phyloP scores from a whole-genome alignment of 2,113 vertebrate species.

The Gorsachius goisagi region DNA sequence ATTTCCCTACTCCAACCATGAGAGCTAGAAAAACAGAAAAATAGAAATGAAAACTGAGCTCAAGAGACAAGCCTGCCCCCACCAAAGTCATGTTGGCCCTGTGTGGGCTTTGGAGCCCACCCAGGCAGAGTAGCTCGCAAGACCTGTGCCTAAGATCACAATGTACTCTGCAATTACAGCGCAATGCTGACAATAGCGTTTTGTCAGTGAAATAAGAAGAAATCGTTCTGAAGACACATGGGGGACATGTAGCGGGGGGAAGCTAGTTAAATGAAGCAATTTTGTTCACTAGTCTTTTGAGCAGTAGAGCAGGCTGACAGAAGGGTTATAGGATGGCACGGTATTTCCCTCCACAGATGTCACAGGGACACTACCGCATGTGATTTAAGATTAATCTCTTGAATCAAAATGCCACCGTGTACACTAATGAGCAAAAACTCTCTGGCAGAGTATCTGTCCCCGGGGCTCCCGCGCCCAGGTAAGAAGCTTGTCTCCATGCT shows the following conservation, averaged over 20 bases:
- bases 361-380: background rate
- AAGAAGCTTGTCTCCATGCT: conserved; percentile 19
- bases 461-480: conserved; percentile 43
- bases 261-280: background rate
- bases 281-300: background rate
- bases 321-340: background rate
- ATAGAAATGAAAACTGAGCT: conserved; percentile 41
- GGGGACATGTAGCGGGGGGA: background rate
- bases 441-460: conserved; percentile 8
- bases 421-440: conserved; percentile 55
- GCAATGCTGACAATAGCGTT: conserved; percentile 44
- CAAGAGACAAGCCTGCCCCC: background rate
- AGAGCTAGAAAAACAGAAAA: conserved; percentile 40
- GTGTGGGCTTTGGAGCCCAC: conserved; percentile 41
- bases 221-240: conserved; percentile 16
- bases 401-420: conserved; percentile 36
- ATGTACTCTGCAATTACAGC: conserved; percentile 41
- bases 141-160: conserved; percentile 12
- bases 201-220: conserved; percentile 38
- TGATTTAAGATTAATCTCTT: conserved; percentile 40
- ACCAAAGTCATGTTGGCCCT: conserved; percentile 12
- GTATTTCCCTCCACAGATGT: conserved; percentile 20
- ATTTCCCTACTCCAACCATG: background rate
- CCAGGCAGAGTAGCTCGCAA: conserved; percentile 38
- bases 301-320: background rate